Base-by-base conservation (phyloP, 2,113 vertebrate species). In the Passer montanus region DNA sequence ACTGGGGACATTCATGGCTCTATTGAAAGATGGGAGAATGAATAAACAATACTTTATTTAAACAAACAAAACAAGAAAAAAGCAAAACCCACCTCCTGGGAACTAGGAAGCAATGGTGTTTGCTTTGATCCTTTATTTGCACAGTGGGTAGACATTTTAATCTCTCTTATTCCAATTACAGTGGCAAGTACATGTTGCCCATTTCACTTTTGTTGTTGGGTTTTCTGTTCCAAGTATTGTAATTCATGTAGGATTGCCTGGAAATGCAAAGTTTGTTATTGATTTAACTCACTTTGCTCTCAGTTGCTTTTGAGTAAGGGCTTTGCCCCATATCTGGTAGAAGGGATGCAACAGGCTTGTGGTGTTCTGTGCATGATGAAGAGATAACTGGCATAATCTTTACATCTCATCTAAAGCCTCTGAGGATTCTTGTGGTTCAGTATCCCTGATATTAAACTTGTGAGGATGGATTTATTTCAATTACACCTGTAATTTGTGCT, bases 111-210 rank as follows among this genome's bases (percentile, higher is more conserved):
- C 44, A 52, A 31, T 72, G 9, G 10, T 82, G 55, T 95, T 94
- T 96, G n/a, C 87, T 76, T 89, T 91, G 53, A 35, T 87, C 49
- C 28, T 82, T 53, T 93, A 43, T 95, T 95, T 97, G 53, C 62
- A 35, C 35, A 22, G 49, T 60, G 44, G 73, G 68, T 13, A 64
- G 76, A 52, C 2, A 21, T 47, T 90, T 89, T 77, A 47, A 68
- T 77, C 52, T 74, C 49, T 63, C 37, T 37, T 28, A 39, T 69
- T 89, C 62, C 41, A 69, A 24, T 87, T 87, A 72, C 37, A 93
- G 53, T 35, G 46, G 63, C 23, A 76, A 87, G 63, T 58, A 85
- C 60, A 41, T 18, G 16, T 76, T 76, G 55, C 74, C 11, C 33
- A 17, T 76, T 79, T 91, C 14, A 22, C 67, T 69, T 44, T 8